Conservation (phyloP, 2,113 vertebrate genomes). For the Panthera leo region DNA sequence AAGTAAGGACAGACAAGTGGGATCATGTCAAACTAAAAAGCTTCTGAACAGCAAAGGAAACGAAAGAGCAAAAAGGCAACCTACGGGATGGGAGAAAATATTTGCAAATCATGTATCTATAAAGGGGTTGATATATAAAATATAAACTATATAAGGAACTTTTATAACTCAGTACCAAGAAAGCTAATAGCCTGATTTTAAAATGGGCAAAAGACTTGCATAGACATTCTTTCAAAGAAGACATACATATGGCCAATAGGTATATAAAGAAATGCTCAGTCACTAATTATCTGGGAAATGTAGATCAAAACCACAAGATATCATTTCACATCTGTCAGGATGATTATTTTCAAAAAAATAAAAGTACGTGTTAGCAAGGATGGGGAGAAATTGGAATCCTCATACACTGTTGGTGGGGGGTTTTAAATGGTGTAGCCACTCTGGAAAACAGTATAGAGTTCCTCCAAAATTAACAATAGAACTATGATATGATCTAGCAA, state of each 20-base stretch:
- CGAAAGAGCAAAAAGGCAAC: not conserved
- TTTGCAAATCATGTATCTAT: not conserved
- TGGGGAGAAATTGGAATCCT: not conserved
- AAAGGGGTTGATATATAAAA: not conserved
- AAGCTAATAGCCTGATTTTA: not conserved
- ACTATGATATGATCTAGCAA: not conserved
- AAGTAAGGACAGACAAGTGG: not conserved
- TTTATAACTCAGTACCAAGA: not conserved
- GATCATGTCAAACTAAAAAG: not conserved
- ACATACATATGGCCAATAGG: not conserved
- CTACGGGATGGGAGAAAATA: not conserved
- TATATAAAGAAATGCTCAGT: not conserved
- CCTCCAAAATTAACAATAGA: conserved; percentile 2
- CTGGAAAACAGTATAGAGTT: not conserved
- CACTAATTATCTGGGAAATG: not conserved
- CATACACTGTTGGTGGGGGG: not conserved
- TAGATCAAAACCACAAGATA: not conserved
- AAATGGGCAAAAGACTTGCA: not conserved
- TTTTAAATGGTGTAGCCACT: not conserved
- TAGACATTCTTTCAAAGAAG: not conserved
- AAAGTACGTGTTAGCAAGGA: not conserved
- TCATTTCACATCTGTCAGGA: not conserved
- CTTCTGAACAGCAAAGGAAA: not conserved
- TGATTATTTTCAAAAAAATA: not conserved
- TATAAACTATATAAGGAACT: not conserved